Evolutionary conservation across 2,113 vertebrate genomes (phyloP).

Genomic region (Crotalus viridis): DNA sequence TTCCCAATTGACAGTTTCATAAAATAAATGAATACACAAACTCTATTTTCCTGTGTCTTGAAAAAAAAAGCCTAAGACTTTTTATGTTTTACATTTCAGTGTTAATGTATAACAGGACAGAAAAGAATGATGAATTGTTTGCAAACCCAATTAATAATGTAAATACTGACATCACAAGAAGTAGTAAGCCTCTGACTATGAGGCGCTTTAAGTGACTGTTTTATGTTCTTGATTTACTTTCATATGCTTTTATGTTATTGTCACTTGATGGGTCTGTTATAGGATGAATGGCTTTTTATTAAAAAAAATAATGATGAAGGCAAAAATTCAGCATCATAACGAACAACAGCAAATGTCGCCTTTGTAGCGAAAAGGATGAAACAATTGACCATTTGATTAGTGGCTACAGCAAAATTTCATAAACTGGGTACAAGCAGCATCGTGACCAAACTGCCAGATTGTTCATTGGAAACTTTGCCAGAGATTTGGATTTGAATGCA

Average conservation of each 20-base stretch:
- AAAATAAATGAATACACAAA: background rate
- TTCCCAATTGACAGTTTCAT: background rate
- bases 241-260: background rate
- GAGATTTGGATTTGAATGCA: background rate
- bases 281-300: background rate
- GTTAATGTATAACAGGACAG: background rate
- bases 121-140: background rate
- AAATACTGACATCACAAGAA: background rate
- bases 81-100: background rate
- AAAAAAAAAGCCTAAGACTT: background rate
- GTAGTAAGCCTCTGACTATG: background rate
- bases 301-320: background rate
- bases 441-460: background rate
- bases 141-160: background rate
- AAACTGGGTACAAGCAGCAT: background rate
- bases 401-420: background rate
- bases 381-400: background rate
- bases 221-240: background rate
- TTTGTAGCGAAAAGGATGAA: background rate
- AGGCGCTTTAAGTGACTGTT: background rate
- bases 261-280: background rate
- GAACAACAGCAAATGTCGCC: background rate
- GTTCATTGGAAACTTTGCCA: background rate
- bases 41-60: background rate
- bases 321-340: background rate